These are phyloP conservation scores for Orthosia incerta DNA, from an alignment of 2,888 invertebrate species.

Conservation along the genomic window DNA sequence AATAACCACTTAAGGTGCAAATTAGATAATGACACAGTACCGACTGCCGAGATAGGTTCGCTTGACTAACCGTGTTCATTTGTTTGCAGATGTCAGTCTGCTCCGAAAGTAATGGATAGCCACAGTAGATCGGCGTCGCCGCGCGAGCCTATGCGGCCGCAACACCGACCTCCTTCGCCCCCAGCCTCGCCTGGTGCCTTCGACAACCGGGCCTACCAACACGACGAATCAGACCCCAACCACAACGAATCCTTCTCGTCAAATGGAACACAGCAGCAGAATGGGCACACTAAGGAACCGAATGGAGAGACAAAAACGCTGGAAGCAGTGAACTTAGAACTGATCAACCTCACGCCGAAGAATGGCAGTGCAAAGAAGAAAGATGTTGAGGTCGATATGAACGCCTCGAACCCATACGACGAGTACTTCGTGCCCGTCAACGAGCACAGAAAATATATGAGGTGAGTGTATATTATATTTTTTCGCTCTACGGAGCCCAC, in stretches of 20 bases:
- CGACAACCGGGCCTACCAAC: conserved; percentile 88
- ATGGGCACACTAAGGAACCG: conserved; percentile 84
- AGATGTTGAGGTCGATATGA: conserved; percentile 92
- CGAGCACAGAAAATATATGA: conserved; percentile 96
- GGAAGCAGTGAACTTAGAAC: conserved; percentile 95
- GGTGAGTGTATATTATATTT: conserved; percentile 88
- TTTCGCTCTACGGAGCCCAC: neutral
- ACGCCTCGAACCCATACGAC: conserved; percentile 94
- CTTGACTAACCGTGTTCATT: conserved; percentile 51
- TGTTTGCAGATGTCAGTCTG: conserved; percentile 88
- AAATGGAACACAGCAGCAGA: conserved; percentile 80
- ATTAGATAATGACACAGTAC: conserved; percentile 38
- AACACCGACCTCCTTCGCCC: conserved; percentile 86
- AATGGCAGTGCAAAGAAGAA: conserved; percentile 92
- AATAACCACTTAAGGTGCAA: conserved; percentile 50
- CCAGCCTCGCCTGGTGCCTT: conserved; percentile 82
- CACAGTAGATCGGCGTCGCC: conserved; percentile 89
- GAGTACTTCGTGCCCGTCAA: conserved; percentile 97
- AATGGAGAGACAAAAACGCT: conserved; percentile 87
- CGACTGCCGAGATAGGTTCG: conserved; percentile 10
- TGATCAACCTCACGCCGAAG: conserved; percentile 93
- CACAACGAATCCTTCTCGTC: conserved; percentile 90
- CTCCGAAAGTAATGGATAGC: conserved; percentile 88
- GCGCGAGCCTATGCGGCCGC: conserved; percentile 88
- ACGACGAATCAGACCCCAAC: conserved; percentile 85